Evolutionary conservation across 2,888 invertebrate species (phyloP).

Genomic region (Drosophila mettleri): DNA sequence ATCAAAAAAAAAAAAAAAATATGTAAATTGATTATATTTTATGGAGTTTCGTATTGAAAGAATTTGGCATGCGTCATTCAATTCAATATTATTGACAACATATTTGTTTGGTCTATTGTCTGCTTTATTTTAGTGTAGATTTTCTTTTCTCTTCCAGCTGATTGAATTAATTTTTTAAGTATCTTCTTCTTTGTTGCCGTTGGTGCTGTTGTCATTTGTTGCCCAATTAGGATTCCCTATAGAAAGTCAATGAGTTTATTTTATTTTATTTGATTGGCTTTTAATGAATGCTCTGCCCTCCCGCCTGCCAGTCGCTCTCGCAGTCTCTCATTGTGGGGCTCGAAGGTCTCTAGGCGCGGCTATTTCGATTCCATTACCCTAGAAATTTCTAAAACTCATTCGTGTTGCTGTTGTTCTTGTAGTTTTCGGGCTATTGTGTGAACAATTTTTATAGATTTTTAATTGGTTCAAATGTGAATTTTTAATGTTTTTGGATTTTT

Average conservation of each 20-base stretch:
- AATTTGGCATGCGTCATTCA: conserved; percentile 38
- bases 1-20: conserved; percentile 9
- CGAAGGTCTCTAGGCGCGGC: conserved; percentile 13
- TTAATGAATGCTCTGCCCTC: conserved; percentile 62
- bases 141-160: conserved; percentile 48
- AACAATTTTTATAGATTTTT: conserved; percentile 66
- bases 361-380: conserved; percentile 48
- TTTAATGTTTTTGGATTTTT: not conserved
- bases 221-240: conserved; percentile 73
- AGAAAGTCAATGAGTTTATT: conserved; percentile 77
- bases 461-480: conserved; percentile 56
- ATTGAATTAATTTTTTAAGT: conserved; percentile 69
- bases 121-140: conserved; percentile 25
- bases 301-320: not conserved
- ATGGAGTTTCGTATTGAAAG: conserved; percentile 12
- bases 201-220: conserved; percentile 49
- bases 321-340: conserved; percentile 2
- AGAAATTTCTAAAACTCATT: conserved; percentile 36
- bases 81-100: conserved; percentile 34
- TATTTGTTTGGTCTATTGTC: conserved; percentile 34
- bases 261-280: conserved; percentile 72
- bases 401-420: conserved; percentile 18
- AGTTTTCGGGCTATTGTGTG: conserved; percentile 42
- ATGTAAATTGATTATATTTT: conserved; percentile 59
- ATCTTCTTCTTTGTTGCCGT: conserved; percentile 28